Evolutionary conservation across 2,888 invertebrate genomes (phyloP), one percentile per base, ranked within the genome.

Genomic region (Lagria hirta): DNA sequence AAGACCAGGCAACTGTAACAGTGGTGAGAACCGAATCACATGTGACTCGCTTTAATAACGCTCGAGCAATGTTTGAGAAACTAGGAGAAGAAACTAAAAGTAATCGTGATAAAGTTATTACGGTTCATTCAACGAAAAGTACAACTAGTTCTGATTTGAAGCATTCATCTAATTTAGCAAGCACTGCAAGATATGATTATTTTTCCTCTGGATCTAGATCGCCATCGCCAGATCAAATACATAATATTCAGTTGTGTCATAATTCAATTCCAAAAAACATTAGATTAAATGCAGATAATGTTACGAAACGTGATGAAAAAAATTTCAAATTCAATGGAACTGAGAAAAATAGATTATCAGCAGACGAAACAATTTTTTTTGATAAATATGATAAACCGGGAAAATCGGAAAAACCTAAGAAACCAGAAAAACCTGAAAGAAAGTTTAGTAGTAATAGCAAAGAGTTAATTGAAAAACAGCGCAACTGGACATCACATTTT

Each of bases 401-500:
- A n/a, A 58, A 65, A 55, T 64, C 67, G 4, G 49, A 56, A 30
- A 78, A 80, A 50, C 70, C 71, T 3, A 79, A 79, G 34, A 88
- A 87, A 67, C 88, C 88, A 0, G 88, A 89, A 61, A 88, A 89
- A 69, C 88, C 89, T 2, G 90, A 90, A 66, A 75, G 88, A 40
- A 84, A 86, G 62, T 84, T 88, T 60, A 84, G 82, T 61, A 88
- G 88, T 49, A 84, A 82, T 61, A 88, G 88, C 49, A 86, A 89
- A 55, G 90, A 92, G 69, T 75, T 91, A 38, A 92, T 92, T 55
- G 91, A 90, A 71, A 89, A 91, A 62, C 92, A 91, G 66, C 84
- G 86, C 65, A 93, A 92, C 73, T 93, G 91, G 92, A 91, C 91
- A 16, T 87, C 89, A 47, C 91, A 90, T 72, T 93, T 91, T 69